Evolutionary conservation across 1,140 invertebrate species (phyloP), one percentile per base, ranked within the genome.

Genomic region (Charaxes varanes): DNA sequence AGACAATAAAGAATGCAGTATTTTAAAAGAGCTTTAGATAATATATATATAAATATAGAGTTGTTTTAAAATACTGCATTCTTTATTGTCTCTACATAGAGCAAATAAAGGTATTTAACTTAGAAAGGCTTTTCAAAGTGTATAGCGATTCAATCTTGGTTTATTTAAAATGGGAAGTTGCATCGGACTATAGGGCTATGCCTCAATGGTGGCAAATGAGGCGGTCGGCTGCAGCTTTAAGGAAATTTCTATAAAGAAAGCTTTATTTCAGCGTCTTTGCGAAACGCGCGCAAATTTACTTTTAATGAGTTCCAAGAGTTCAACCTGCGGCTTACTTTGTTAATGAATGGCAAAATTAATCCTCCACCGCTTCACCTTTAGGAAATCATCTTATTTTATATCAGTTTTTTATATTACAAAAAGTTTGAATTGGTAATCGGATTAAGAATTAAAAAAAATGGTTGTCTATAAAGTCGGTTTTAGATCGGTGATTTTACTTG

Each of bases 251-350:
- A 71, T 70, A 69, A 70, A 76, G 66, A 67, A n/a, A 77, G 58
- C 66, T 62, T 73, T 70, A 72, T 77, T 74, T 80, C 70, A 68
- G 47, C 72, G 72, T 74, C 76, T 80, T 76, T 73, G 64, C 68
- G 77, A 79, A 77, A 73, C 73, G 71, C 68, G 73, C 53, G 62
- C 62, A 64, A 71, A 80, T 80, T 80, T 80, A 77, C 68, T 80
- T 80, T 80, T 80, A 80, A 80, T 77, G 76, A 80, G 70, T 80
- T 80, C 73, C 63, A 63, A 73, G 70, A 62, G 63, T 66, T 69
- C 65, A 65, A 77, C 60, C 76, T 74, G 64, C 57, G 70, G 71
- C 72, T 77, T 77, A 72, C 64, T 77, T 71, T 67, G 62, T 63
- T 62, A 73, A 77, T 72, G 55, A 74, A 74, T 76, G 56, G 62